phyloP scores from a whole-genome alignment of 2,797 vertebrate genomes.

The Gymnodraco acuticeps region DNA sequence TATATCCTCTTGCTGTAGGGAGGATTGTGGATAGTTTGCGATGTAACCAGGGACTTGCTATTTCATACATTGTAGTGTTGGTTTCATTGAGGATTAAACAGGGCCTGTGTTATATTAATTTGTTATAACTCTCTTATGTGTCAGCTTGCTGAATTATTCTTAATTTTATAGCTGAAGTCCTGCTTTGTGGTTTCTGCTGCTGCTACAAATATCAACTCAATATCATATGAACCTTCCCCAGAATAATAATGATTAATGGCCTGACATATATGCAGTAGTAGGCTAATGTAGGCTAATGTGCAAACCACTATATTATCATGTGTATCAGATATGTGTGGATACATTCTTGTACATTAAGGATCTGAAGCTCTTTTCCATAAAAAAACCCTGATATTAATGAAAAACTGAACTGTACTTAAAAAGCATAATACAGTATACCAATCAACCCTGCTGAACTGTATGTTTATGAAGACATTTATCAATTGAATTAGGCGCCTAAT shows the following conservation, averaged over 20 bases:
- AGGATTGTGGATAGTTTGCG: not conserved
- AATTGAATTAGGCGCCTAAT: conserved; percentile 9
- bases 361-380: not conserved
- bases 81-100: conserved; percentile 8
- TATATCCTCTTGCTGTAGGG: not conserved
- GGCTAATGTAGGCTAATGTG: no score
- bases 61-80: not conserved
- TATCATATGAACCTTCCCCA: not conserved
- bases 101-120: no score
- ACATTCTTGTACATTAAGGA: not conserved
- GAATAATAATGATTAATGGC: not conserved
- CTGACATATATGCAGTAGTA: not conserved
- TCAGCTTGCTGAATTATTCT: not conserved
- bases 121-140: not conserved
- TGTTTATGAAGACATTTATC: conserved; percentile 11
- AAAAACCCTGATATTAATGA: not conserved
- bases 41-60: not conserved
- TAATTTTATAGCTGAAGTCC: not conserved
- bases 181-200: not conserved
- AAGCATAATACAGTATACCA: not conserved
- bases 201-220: conserved; percentile 21
- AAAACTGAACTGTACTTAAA: not conserved
- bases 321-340: not conserved
- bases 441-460: not conserved
- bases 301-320: not conserved